Conservation (phyloP, 2,888 invertebrate species). For the Temnothorax unifasciatus region DNA sequence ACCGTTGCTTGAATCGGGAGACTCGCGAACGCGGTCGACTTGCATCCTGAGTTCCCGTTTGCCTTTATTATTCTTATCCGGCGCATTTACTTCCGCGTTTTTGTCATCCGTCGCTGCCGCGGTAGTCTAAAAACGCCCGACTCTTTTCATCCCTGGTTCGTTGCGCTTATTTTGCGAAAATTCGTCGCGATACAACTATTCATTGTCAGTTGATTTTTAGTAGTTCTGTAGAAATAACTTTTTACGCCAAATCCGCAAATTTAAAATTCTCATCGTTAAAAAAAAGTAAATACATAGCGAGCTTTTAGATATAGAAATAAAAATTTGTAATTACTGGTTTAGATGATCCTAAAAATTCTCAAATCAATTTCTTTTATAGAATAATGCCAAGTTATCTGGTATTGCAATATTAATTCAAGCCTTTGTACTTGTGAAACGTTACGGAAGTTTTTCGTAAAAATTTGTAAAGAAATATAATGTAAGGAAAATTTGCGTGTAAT, state of each 20-base stretch:
- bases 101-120: background rate
- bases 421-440: background rate
- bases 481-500: background rate
- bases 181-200: background rate
- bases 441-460: too few relatives aligned
- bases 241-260: background rate
- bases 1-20: slow-evolving; percentile 42
- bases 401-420: background rate
- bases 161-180: background rate
- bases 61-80: slow-evolving; percentile 29
- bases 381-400: background rate
- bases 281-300: background rate
- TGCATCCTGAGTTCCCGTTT: background rate
- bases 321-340: background rate
- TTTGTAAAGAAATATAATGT: background rate
- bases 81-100: slow-evolving; percentile 9
- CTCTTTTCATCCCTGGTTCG: background rate
- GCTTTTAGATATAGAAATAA: background rate
- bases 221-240: background rate
- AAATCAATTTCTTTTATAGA: background rate
- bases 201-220: background rate
- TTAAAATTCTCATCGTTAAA: background rate
- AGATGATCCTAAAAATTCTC: background rate
- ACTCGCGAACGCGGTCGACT: slow-evolving; percentile 32
- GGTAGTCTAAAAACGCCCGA: background rate